Conservation (phyloP, 2,797 vertebrate species). For the Pangasius larnaudii region DNA sequence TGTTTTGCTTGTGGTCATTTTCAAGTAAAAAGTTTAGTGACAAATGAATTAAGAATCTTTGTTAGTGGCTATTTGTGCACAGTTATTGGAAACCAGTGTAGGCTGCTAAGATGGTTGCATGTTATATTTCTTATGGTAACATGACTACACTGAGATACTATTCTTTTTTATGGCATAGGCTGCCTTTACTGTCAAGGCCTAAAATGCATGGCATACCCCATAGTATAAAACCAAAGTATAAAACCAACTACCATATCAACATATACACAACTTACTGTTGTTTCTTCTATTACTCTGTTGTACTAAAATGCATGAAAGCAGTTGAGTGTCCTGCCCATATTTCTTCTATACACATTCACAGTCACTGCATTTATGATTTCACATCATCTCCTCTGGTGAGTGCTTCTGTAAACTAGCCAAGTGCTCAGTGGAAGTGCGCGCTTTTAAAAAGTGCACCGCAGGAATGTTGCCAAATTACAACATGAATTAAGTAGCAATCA, state of each 20-base stretch:
- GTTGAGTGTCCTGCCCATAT: conserved; percentile 38
- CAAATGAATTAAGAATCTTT: background rate
- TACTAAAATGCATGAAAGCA: background rate
- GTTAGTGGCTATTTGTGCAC: background rate
- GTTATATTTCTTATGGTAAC: background rate
- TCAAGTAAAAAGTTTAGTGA: background rate
- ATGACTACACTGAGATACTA: background rate
- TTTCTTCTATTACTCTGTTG: background rate
- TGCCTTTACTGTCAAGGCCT: background rate
- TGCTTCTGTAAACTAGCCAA: conserved; percentile 54
- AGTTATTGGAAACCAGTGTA: background rate
- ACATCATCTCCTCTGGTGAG: conserved; percentile 49
- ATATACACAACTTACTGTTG: background rate
- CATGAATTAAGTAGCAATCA: conserved; percentile 58
- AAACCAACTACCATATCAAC: background rate
- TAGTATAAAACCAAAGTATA: background rate
- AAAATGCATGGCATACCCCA: background rate
- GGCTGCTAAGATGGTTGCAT: background rate
- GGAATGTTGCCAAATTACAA: conserved; percentile 55
- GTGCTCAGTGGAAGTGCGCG: conserved; percentile 44
- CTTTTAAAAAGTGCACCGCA: conserved; percentile 51
- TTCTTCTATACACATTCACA: conserved; percentile 39
- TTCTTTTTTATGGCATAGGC: background rate
- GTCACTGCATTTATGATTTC: conserved; percentile 50
- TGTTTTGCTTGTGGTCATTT: background rate